These are phyloP conservation scores for Orchestes rusci DNA, from an alignment of 2,888 invertebrate genomes.

Conservation along the genomic window DNA sequence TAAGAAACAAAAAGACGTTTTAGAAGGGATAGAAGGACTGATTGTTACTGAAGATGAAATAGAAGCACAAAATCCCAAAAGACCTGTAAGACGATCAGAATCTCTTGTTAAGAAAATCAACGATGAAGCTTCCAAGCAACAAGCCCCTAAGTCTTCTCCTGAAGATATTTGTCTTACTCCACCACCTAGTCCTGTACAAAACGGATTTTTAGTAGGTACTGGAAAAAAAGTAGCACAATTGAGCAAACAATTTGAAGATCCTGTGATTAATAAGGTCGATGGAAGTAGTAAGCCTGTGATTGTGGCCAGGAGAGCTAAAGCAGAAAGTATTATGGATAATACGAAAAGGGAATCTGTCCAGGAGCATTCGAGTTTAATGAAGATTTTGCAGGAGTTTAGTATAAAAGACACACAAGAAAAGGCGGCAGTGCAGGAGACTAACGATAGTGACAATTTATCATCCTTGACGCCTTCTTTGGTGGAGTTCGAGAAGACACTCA, in stretches of 20 bases:
- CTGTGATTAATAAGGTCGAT: neutral
- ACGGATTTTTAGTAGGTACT: constrained; percentile 5
- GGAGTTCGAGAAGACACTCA: constrained; percentile 29
- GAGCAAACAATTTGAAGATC: constrained; percentile 8
- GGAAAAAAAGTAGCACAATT: constrained; percentile 7
- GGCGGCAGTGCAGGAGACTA: neutral
- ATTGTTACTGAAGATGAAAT: constrained; percentile 35
- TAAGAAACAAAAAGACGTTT: constrained; percentile 19
- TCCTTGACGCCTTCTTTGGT: constrained; percentile 28
- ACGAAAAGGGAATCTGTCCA: constrained; percentile 20
- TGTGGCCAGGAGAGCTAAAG: neutral
- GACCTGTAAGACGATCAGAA: constrained; percentile 36
- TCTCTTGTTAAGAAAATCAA: constrained; percentile 37
- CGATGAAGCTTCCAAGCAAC: constrained; percentile 26
- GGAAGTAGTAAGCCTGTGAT: neutral
- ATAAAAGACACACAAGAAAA: constrained; percentile 27
- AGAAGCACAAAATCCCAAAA: constrained; percentile 30
- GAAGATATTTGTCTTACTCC: constrained; percentile 30
- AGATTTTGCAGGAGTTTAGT: constrained; percentile 40
- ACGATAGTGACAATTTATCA: constrained; percentile 24
- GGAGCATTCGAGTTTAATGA: constrained; percentile 41
- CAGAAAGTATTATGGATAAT: too few species aligned
- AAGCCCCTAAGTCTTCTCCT: neutral
- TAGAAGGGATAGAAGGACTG: constrained; percentile 38
- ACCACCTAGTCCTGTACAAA: constrained; percentile 31